Evolutionary conservation across 1,140 invertebrate genomes (phyloP), one percentile per base, ranked within the genome.

Genomic region (Lasioglossum albipes): DNA sequence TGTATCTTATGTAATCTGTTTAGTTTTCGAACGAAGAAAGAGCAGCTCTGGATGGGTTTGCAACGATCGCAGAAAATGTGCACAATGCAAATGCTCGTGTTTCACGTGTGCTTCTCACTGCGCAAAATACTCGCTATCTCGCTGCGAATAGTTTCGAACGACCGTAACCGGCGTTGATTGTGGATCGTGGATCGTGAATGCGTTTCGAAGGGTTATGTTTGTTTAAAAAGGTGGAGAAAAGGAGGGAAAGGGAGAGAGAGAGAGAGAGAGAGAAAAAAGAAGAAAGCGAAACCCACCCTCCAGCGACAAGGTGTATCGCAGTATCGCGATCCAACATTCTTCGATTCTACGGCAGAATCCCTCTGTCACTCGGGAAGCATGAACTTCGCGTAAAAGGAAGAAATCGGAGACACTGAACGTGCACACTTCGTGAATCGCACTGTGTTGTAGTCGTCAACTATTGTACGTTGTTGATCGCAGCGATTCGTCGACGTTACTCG

Each of bases 261-360:
- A 64, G 45, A 49, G 27, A 20, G 59, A 7, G 12, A 2, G 27
- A 16, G n/a, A 59, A 13, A 9, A 7, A n/a, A 31, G 80, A 84
- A 83, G 84, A 88, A 78, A 81, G 80, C 59, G 76, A 78, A 68
- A 94, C 96, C 95, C 94, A 97, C 97, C 97, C 97, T 94, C 97
- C 97, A 91, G 97, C 97, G 85, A 97, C 94, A 87, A 98, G 95
- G 94, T 98, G 97, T 93, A 97, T 97, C 78, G 97, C 94, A 84
- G 97, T 97, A 94, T 97, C 97, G 92, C 95, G 94, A 93, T 96
- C 95, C 94, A 95, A 95, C 95, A 96, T 96, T 93, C 87, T 92
- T 88, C 80, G 77, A 75, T 36, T 49, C 62, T 76, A 70, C 18
- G 5, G 36, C 13, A 45, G 9, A 27, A 12, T 31, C 2, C n/a